These are phyloP conservation scores for Xanthorhoe designata DNA, from an alignment of 2,888 invertebrate genomes.

Conservation along the genomic window DNA sequence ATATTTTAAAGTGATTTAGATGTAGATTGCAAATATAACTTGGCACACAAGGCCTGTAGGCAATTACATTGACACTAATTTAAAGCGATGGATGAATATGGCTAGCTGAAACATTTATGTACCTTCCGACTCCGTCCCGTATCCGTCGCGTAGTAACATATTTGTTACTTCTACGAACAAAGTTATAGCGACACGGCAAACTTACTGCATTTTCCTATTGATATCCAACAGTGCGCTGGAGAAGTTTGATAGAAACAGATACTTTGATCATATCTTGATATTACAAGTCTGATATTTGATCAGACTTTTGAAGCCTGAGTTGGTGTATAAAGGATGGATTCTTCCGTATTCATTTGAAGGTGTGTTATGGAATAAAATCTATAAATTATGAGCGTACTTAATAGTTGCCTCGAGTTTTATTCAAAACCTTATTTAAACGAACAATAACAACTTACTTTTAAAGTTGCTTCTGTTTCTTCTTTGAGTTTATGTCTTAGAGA, in stretches of 20 bases:
- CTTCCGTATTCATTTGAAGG: not conserved
- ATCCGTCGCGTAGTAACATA: slow-evolving; percentile 4
- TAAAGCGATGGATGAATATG: too few species aligned
- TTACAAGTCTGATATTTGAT: slow-evolving; percentile 22
- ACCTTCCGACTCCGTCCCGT: slow-evolving; percentile 4
- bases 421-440: too few species aligned
- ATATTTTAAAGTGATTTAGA: too few species aligned
- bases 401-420: too few species aligned
- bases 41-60: too few species aligned
- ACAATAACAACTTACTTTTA: too few species aligned
- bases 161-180: slow-evolving; percentile 23
- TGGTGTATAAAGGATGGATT: slow-evolving; percentile 10
- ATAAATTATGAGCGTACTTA: too few species aligned
- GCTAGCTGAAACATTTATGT: not conserved
- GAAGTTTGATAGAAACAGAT: slow-evolving; percentile 40
- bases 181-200: slow-evolving; percentile 37
- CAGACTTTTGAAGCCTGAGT: slow-evolving; percentile 11
- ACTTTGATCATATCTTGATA: slow-evolving; percentile 34
- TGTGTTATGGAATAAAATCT: too few species aligned
- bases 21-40: too few species aligned
- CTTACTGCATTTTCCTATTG: slow-evolving; percentile 42
- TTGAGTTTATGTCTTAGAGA: too few species aligned
- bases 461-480: too few species aligned
- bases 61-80: too few species aligned
- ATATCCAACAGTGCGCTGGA: slow-evolving; percentile 33